These are phyloP conservation scores for Sepioteuthis lessoniana DNA, from an alignment of 2,888 invertebrate species.

Conservation along the genomic window DNA sequence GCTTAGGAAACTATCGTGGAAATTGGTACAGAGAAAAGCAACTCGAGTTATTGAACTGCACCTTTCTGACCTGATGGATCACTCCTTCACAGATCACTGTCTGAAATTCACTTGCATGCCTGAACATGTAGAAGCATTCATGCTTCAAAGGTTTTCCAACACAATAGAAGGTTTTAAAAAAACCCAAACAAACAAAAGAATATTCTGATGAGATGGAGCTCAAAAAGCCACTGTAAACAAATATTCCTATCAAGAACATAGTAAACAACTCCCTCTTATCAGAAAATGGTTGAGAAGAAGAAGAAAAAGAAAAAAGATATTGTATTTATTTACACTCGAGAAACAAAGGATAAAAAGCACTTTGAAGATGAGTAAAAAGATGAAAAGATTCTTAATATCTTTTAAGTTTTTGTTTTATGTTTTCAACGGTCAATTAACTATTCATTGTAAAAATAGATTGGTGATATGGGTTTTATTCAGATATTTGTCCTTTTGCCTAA, in stretches of 20 bases:
- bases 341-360: no score
- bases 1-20: background rate
- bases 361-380: no score
- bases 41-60: background rate
- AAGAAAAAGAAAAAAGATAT: background rate
- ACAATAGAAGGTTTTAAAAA: background rate
- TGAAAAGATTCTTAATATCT: no score
- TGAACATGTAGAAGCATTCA: background rate
- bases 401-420: background rate
- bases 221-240: background rate
- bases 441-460: no score
- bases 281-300: background rate
- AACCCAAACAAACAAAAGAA: background rate
- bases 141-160: background rate
- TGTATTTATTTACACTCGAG: no score
- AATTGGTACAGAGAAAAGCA: background rate
- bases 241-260: background rate
- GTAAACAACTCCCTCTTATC: background rate
- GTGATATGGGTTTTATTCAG: no score
- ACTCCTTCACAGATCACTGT: background rate
- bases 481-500: no score
- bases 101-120: background rate
- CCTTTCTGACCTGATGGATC: background rate
- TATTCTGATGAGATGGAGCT: background rate
- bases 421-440: no score